These are phyloP conservation scores for Phragmatobia fuliginosa DNA, from an alignment of 2,888 invertebrate genomes.

Conservation along the genomic window DNA sequence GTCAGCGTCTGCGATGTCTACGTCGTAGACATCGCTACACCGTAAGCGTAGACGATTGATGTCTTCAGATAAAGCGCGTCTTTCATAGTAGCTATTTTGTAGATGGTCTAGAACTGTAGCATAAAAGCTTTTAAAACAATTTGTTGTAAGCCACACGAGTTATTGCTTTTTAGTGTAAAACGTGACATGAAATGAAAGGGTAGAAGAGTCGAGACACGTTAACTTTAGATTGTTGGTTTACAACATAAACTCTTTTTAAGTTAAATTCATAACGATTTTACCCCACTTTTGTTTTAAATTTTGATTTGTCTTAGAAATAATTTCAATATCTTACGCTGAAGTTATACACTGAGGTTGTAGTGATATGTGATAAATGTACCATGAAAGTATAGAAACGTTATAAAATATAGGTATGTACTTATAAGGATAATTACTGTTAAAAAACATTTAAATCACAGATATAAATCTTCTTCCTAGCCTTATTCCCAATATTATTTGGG, in stretches of 20 bases:
- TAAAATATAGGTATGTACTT: too few relatives aligned
- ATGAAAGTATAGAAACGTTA: too few relatives aligned
- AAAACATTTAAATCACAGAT: too few relatives aligned
- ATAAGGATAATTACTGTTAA: too few relatives aligned
- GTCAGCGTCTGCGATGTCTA: constrained; percentile 1
- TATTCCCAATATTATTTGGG: too few relatives aligned
- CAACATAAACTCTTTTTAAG: background rate
- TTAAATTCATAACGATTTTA: background rate
- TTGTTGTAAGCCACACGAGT: background rate
- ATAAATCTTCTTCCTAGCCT: too few relatives aligned
- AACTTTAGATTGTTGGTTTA: background rate
- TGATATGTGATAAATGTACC: too few relatives aligned
- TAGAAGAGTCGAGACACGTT: background rate
- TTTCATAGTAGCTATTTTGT: background rate
- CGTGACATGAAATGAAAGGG: background rate
- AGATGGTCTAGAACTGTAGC: background rate
- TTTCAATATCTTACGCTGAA: too few relatives aligned
- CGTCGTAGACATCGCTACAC: constrained; percentile 10
- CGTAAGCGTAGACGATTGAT: constrained; percentile 3
- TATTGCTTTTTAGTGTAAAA: background rate
- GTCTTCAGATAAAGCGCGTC: constrained; percentile 5
- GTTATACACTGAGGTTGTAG: too few relatives aligned
- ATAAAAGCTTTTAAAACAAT: background rate
- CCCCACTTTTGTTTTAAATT: too few relatives aligned
- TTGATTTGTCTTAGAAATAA: too few relatives aligned